A percentile compares a stretch with the other conserved stretches of the same genome.
Conservation (phyloP, 2,797 vertebrate genomes). For the Mus spretus region DNA sequence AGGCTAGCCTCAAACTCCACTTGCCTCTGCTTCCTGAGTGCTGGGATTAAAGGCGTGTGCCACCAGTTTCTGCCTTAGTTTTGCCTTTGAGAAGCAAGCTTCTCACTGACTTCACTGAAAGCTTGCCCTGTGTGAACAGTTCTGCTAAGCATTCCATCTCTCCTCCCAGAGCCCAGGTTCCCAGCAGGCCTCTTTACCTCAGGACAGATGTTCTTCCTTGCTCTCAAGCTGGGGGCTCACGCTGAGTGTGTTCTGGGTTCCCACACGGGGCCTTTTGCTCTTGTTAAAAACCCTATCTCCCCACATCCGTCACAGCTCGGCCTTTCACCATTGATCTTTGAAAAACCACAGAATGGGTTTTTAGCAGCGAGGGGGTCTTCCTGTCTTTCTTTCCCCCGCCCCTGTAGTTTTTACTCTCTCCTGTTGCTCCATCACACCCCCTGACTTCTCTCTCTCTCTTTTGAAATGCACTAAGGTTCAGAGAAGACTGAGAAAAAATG, state of each 20-base stretch:
- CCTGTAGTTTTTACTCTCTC: not conserved
- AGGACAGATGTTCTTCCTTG: slow-evolving; percentile 4
- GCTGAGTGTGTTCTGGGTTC: not conserved
- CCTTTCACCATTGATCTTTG: not conserved
- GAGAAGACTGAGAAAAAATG: not conserved
- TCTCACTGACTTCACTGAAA: not conserved
- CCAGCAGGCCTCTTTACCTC: slow-evolving; percentile 1
- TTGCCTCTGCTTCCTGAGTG: not conserved
- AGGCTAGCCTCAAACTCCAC: not conserved
- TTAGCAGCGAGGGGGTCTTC: slow-evolving; percentile 34
- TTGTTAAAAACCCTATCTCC: not conserved
- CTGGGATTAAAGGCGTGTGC: not conserved
- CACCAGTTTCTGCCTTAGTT: not conserved
- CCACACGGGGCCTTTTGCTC: not conserved
- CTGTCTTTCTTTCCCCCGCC: not conserved
- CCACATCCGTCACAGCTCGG: not conserved
- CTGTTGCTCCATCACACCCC: not conserved
- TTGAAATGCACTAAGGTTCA: not conserved
- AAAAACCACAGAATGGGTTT: slow-evolving; percentile 49
- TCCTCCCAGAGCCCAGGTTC: not conserved
- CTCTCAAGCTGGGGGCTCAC: not conserved
- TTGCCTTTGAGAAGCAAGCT: not conserved
- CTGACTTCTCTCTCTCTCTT: not conserved
- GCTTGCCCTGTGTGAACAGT: not conserved
- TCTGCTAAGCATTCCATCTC: not conserved